These are phyloP conservation scores for Neotragus pygmaeus DNA, from an alignment of 2,113 vertebrate species.

Conservation along the genomic window DNA sequence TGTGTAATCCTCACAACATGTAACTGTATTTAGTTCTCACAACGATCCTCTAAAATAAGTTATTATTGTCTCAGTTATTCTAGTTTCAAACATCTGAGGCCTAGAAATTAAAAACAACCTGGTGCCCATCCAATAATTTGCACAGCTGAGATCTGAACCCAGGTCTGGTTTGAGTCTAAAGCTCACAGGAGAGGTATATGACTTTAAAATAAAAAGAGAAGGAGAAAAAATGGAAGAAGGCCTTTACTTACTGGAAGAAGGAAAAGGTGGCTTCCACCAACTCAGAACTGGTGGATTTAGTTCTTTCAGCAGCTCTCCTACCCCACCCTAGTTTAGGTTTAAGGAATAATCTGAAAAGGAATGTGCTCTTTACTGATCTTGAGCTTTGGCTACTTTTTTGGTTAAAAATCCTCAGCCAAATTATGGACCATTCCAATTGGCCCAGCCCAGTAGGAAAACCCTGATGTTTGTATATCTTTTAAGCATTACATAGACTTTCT, in stretches of 20 bases:
- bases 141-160: background rate
- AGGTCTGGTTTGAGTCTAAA: background rate
- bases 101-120: background rate
- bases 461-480: background rate
- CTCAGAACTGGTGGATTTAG: background rate
- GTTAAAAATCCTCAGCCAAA: background rate
- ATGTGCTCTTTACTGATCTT: background rate
- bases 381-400: background rate
- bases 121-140: background rate
- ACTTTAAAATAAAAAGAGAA: background rate
- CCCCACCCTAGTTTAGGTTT: background rate
- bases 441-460: background rate
- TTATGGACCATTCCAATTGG: background rate
- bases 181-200: background rate
- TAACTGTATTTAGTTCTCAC: background rate
- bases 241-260: background rate
- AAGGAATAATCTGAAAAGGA: conserved; percentile 20
- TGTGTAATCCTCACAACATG: background rate
- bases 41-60: background rate
- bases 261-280: background rate
- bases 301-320: background rate
- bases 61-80: background rate
- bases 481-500: background rate
- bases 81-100: conserved; percentile 1
- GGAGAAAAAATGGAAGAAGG: background rate